phyloP scores from a whole-genome alignment of 1,140 invertebrate species.

The Dreissena polymorpha region DNA sequence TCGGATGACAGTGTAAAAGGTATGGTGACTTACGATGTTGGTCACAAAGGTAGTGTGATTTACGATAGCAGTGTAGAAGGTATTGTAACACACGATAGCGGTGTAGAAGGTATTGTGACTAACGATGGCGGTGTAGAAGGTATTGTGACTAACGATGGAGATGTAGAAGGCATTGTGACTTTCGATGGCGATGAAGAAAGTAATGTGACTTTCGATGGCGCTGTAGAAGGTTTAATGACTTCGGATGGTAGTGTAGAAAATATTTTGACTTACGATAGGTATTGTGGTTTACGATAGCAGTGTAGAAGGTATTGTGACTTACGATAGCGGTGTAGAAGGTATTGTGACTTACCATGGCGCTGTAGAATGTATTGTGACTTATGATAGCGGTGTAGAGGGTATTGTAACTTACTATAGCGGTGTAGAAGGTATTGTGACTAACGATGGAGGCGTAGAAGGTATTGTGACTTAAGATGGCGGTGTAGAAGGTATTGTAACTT shows the following conservation, averaged over 20 bases:
- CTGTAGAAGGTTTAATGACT: constrained; percentile 52
- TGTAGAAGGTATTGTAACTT: constrained; percentile 51
- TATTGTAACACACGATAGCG: constrained; percentile 44
- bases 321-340: constrained; percentile 53
- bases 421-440: constrained; percentile 51
- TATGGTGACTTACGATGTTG: no score
- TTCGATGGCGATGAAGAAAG: constrained; percentile 50
- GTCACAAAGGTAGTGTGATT: no score
- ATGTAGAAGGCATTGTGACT: constrained; percentile 52
- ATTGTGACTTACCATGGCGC: constrained; percentile 43
- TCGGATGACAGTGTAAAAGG: constrained; percentile 48
- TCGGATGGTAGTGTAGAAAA: constrained; percentile 50
- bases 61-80: constrained; percentile 52
- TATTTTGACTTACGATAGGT: no score
- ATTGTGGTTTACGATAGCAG: constrained; percentile 44
- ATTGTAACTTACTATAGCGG: constrained; percentile 43
- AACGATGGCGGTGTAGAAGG: constrained; percentile 52
- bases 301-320: constrained; percentile 52
- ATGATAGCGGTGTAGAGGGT: constrained; percentile 51
- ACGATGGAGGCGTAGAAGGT: constrained; percentile 52
- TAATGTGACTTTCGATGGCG: constrained; percentile 46
- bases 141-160: constrained; percentile 45
- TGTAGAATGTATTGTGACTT: constrained; percentile 51
- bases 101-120: constrained; percentile 52
- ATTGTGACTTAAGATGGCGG: constrained; percentile 45